phyloP scores from a whole-genome alignment of 2,113 vertebrate genomes.

The Proteles cristata region DNA sequence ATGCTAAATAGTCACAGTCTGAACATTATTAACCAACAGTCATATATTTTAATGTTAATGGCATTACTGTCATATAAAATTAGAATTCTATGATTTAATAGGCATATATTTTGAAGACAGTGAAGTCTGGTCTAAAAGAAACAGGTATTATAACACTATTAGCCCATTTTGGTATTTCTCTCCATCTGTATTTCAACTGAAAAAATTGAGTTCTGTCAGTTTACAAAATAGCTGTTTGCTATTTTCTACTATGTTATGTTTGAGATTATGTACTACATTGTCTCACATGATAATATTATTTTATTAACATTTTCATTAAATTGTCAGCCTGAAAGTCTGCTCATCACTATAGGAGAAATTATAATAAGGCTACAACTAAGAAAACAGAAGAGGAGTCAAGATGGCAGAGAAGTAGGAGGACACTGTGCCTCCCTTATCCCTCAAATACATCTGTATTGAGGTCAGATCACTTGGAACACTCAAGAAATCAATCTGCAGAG shows the following conservation, averaged over 20 bases:
- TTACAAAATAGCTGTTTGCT: slow-evolving; percentile 67
- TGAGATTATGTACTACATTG: slow-evolving; percentile 54
- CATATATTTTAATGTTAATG: slow-evolving; percentile 51
- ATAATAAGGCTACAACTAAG: slow-evolving; percentile 59
- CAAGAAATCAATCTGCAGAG: too few relatives aligned
- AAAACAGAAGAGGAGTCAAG: background rate
- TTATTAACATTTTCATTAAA: slow-evolving; percentile 76
- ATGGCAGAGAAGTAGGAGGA: too few relatives aligned
- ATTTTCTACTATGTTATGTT: slow-evolving; percentile 73
- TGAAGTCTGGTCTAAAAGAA: slow-evolving; percentile 47
- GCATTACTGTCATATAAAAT: slow-evolving; percentile 12
- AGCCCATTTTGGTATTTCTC: slow-evolving; percentile 45
- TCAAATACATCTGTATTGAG: too few relatives aligned
- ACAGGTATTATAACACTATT: slow-evolving; percentile 48
- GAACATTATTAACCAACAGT: slow-evolving; percentile 56
- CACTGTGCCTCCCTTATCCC: too few relatives aligned
- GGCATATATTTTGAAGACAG: slow-evolving; percentile 46
- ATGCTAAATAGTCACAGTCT: slow-evolving; percentile 19
- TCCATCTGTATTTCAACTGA: slow-evolving; percentile 67
- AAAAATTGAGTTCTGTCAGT: slow-evolving; percentile 73
- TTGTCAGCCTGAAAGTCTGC: slow-evolving; percentile 56
- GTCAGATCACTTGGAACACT: too few relatives aligned
- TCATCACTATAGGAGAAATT: slow-evolving; percentile 60
- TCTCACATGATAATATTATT: slow-evolving; percentile 57
- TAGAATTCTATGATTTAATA: slow-evolving; percentile 12